These are phyloP conservation scores for Tineola bisselliella DNA, from an alignment of 2,888 invertebrate species.

Conservation along the genomic window DNA sequence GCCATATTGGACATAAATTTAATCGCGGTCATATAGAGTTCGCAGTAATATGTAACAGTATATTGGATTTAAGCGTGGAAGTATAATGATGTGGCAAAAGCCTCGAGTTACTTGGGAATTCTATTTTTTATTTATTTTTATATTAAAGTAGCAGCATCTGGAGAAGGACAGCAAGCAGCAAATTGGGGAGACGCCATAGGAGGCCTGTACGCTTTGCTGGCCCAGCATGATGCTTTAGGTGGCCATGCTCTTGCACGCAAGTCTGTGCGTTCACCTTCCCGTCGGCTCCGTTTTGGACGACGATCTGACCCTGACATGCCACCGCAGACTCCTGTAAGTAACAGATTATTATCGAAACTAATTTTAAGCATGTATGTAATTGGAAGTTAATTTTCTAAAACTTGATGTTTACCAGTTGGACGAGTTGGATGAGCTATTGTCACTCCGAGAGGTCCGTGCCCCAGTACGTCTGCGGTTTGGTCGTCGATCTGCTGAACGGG, in stretches of 20 bases:
- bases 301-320: conserved; percentile 76
- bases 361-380: not conserved
- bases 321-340: conserved; percentile 54
- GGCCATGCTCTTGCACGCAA: conserved; percentile 80
- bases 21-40: no score
- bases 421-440: conserved; percentile 52
- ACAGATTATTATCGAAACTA: not conserved
- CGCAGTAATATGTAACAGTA: no score
- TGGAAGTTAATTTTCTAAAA: no score
- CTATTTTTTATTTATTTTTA: not conserved
- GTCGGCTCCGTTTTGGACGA: conserved; percentile 79
- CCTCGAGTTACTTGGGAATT: no score
- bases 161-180: conserved; percentile 19
- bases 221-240: conserved; percentile 72
- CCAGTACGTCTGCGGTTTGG: conserved; percentile 62
- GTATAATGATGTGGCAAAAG: no score
- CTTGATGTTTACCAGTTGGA: conserved; percentile 25
- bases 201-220: conserved; percentile 70
- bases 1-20: no score
- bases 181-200: conserved; percentile 56
- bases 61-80: no score
- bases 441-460: conserved; percentile 49
- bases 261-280: conserved; percentile 79
- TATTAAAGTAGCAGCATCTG: conserved; percentile 31
- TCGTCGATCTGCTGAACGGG: conserved; percentile 58